These are phyloP conservation scores for Aurelia coerulea DNA, from an alignment of 30 jellyfish, hydroid and myxozoan genomes.

Conservation along the genomic window DNA sequence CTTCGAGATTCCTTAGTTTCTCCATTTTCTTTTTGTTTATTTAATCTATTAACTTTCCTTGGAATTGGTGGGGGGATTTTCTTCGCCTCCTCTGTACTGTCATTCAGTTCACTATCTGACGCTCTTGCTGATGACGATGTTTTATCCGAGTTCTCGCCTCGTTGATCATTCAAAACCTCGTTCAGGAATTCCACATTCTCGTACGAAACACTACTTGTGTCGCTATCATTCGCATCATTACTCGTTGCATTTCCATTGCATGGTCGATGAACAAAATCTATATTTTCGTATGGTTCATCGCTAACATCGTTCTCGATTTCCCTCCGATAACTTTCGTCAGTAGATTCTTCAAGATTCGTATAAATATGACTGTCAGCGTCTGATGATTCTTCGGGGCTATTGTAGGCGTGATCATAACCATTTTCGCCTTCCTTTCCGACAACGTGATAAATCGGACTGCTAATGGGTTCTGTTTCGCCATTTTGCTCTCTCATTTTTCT, in stretches of 20 bases:
- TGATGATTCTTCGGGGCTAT: constrained; percentile 38
- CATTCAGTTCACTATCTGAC: too few relatives aligned
- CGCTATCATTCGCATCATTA: constrained; percentile 42
- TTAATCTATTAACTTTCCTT: too few relatives aligned
- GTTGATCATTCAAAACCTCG: not conserved
- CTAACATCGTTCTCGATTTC: not conserved
- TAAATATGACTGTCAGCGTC: constrained; percentile 44
- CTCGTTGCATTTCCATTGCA: not conserved
- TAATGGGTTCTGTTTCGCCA: not conserved
- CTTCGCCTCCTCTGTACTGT: too few relatives aligned
- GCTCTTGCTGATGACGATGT: too few relatives aligned
- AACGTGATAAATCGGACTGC: constrained; percentile 41
- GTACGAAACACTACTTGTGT: constrained; percentile 46
- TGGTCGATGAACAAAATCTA: constrained; percentile 22
- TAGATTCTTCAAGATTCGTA: constrained; percentile 33
- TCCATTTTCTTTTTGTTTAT: too few relatives aligned
- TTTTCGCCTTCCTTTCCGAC: constrained; percentile 6
- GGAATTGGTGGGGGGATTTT: too few relatives aligned
- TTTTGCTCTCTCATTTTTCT: not conserved
- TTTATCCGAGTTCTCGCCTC: not conserved
- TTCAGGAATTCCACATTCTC: constrained; percentile 42
- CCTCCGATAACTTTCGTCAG: not conserved
- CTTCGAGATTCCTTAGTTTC: too few relatives aligned
- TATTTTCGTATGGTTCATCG: constrained; percentile 49
- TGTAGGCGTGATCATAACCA: constrained; percentile 25